phyloP scores from a whole-genome alignment of 2,888 invertebrate species.

The Chydorus sphaericus region DNA sequence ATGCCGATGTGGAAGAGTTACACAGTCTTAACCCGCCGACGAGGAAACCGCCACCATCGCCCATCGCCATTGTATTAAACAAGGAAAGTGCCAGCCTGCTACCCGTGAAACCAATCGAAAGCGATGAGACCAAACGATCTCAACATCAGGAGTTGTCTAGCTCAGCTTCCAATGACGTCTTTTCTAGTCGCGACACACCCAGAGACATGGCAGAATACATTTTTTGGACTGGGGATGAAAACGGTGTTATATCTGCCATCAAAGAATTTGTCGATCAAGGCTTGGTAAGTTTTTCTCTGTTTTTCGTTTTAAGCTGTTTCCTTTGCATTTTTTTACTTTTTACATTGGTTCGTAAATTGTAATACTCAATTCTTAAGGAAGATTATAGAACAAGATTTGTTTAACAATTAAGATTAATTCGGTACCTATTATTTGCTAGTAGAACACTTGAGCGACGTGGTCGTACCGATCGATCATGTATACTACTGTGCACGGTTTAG shows the following conservation, averaged over 20 bases:
- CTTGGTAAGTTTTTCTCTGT: conserved; percentile 41
- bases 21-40: neutral
- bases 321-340: neutral
- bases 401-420: conserved; percentile 18
- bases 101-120: neutral
- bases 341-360: too few relatives aligned
- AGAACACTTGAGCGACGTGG: too few relatives aligned
- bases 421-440: too few relatives aligned
- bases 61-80: neutral
- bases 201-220: conserved; percentile 69
- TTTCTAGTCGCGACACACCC: conserved; percentile 37
- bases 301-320: too few relatives aligned
- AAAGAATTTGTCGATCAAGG: conserved; percentile 62
- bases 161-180: neutral
- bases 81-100: neutral
- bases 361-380: too few relatives aligned
- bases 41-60: neutral
- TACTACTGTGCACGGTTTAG: too few relatives aligned
- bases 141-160: neutral
- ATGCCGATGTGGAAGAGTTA: conserved; percentile 7
- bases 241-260: conserved; percentile 56
- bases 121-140: neutral
- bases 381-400: too few relatives aligned
- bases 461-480: too few relatives aligned
- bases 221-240: conserved; percentile 67